phyloP scores from a whole-genome alignment of 2,888 invertebrate genomes.

The Ectobius pallidus region DNA sequence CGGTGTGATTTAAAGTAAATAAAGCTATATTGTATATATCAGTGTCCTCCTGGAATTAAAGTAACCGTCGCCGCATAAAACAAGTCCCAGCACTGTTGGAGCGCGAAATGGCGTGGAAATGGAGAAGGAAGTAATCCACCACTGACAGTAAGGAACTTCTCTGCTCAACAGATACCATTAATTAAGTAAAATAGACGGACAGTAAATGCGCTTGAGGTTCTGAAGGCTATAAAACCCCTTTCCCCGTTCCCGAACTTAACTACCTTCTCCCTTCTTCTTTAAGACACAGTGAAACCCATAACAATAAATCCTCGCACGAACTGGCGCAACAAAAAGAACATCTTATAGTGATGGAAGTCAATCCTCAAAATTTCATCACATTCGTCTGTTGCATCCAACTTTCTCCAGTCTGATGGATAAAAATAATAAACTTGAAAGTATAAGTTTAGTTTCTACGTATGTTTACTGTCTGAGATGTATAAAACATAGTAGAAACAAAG shows the following conservation, averaged over 20 bases:
- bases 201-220: conserved; percentile 3
- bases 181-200: conserved; percentile 5
- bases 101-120: background rate
- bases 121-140: background rate
- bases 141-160: background rate
- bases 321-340: background rate
- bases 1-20: too few species aligned
- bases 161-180: background rate
- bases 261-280: conserved; percentile 1
- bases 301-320: conserved; percentile 5
- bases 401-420: too few species aligned
- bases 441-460: too few species aligned
- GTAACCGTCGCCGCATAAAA: too few species aligned
- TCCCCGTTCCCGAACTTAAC: conserved; percentile 1
- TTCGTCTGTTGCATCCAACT: too few species aligned
- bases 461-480: too few species aligned
- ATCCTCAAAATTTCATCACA: background rate
- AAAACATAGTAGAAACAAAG: too few species aligned
- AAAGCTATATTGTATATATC: too few species aligned
- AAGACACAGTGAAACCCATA: background rate
- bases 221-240: conserved; percentile 2
- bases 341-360: background rate
- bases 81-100: too few species aligned
- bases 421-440: too few species aligned
- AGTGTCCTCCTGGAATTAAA: too few species aligned